Base-by-base conservation (phyloP, 1,140 invertebrate species). In the Adelges cooleyi region DNA sequence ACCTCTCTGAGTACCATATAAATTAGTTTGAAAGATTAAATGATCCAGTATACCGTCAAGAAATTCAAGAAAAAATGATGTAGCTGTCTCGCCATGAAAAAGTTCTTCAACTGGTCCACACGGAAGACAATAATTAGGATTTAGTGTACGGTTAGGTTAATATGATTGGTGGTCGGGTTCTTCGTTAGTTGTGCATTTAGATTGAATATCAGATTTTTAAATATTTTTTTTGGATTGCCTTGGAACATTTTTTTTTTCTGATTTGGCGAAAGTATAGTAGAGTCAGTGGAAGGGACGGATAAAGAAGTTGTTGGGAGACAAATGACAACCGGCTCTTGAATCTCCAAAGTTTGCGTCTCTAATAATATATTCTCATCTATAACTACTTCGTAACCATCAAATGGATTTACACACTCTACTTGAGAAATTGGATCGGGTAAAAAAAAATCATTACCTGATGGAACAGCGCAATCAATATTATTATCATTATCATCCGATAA, bases 41-140 rank as follows among this genome's bases (percentile, higher is more conserved):
- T 52, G 27, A 52, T 52, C 17, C 6, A 52, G 27, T 11, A 52
- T 13, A 6, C 51, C 51, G 51, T 53, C 51, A 13, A 53, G 15
- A 53, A 53, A 15, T 53, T 53, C 51, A 38, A 53, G n/a, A 53
- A 53, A 53, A 53, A 53, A 13, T 15, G 29, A 53, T 38, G 51
- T 53, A 18, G 18, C 51, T 20, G 51, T 53, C n/a, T 38, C 18
- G 13, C 18, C 17, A 53, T 53, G 29, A 53, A 53, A 53, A 38
- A 53, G 51, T 17, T 38, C 29, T 13, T 53, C 33, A 13, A 53
- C 51, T 38, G 33, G 17, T 15, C 51, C 51, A 53, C 8, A 13
- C 11, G 51, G 29, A 18, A 38, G 18, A 13, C 8, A 13, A 53
- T 53, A 53, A 22, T 53, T 10, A 36, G 51, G 51, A 15, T 13